Base-by-base conservation (phyloP, 1,140 invertebrate species). In the Aphelenchoides avenae region DNA sequence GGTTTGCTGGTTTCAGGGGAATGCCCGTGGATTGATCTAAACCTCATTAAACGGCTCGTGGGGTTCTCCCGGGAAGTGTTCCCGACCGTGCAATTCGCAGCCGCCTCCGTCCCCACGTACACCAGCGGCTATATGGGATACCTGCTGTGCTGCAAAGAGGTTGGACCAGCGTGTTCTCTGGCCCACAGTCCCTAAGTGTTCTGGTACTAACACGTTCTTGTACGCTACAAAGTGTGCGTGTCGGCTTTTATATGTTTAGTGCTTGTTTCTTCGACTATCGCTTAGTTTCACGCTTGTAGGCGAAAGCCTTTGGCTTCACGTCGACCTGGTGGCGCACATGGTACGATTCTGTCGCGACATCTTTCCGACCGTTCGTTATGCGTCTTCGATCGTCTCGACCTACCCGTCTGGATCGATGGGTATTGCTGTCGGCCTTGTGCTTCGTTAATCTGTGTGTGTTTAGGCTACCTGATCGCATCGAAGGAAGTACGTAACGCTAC, bases 371-470 rank as follows among this genome's bases (percentile, higher is more conserved):
- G 83, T 84, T 3, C 80, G 83, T 3, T 97, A 95, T 77, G 89
- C 85, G 0, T 83, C 85, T 37, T 86, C 86, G 5, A 85, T 85
- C 13, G 89, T 95, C 1, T 91, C 93, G 0, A 92, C 91, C 0
- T 98, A 97, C 78, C 92, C 93, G 0, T 88, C 87, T 26, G 92
- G 92, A 0, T 87, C 91, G 79, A 96, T 97, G 61, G 93, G 91
- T n/a, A n/a, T n/a, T n/a, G n/a, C n/a, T n/a, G n/a, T n/a, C n/a
- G n/a, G n/a, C n/a, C n/a, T n/a, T n/a, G n/a, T n/a, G n/a, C n/a
- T n/a, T n/a, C n/a, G n/a, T n/a, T n/a, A n/a, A n/a, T n/a, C n/a
- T n/a, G n/a, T n/a, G n/a, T n/a, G n/a, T n/a, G n/a, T n/a, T n/a
- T n/a, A n/a, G n/a, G 2, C 93, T 93, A 88, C 64, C 81, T 82